Evolutionary conservation across 1,140 invertebrate genomes (phyloP).

Genomic region (Dreissena rostriformis): DNA sequence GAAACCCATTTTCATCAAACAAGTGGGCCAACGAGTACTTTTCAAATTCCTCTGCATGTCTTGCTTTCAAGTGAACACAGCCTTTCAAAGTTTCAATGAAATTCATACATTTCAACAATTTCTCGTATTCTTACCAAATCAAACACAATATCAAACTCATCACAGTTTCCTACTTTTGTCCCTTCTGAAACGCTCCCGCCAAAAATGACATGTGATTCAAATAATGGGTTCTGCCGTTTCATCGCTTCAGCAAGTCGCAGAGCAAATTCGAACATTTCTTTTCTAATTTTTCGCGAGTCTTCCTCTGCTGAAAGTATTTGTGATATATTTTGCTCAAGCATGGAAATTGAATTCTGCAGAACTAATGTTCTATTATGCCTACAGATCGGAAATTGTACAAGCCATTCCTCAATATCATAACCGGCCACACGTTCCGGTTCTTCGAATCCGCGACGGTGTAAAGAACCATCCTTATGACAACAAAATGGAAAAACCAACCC

Average conservation of each 20-base stretch:
- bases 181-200: conserved; percentile 8
- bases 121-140: conserved; percentile 10
- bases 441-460: no score
- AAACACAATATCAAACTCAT: conserved; percentile 7
- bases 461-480: no score
- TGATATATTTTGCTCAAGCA: background rate
- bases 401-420: background rate
- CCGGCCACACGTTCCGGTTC: background rate
- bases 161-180: background rate
- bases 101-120: background rate
- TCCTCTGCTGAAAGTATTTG: background rate
- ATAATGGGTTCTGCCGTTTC: background rate
- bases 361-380: background rate
- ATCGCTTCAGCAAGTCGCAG: background rate
- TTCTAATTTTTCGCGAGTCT: background rate
- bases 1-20: background rate
- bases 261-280: background rate
- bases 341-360: background rate
- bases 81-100: background rate
- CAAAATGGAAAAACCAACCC: background rate
- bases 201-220: background rate
- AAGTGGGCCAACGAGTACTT: background rate
- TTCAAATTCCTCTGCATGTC: background rate
- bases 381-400: background rate
- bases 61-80: background rate